phyloP scores from a whole-genome alignment of 2,888 invertebrate genomes.

The Sarcophaga caerulescens region DNA sequence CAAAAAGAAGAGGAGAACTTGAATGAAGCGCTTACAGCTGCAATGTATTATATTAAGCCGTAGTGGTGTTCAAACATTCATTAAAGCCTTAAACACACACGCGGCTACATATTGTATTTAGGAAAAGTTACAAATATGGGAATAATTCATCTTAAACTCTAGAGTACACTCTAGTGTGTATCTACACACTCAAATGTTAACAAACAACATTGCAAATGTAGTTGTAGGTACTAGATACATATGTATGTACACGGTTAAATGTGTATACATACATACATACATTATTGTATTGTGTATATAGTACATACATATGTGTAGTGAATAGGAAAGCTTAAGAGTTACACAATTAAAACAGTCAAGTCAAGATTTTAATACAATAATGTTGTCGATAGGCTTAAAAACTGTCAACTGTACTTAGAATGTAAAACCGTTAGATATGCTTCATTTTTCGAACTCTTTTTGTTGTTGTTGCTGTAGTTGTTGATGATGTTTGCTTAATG shows the following conservation, averaged over 20 bases:
- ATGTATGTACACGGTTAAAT: background rate
- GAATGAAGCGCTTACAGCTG: background rate
- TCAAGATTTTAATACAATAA: slow-evolving; percentile 41
- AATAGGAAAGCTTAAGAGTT: slow-evolving; percentile 30
- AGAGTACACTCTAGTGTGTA: slow-evolving; percentile 39
- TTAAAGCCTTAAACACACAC: slow-evolving; percentile 7
- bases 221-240: slow-evolving; percentile 26
- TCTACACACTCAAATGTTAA: slow-evolving; percentile 24
- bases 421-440: background rate
- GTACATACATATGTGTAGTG: background rate
- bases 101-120: slow-evolving; percentile 11
- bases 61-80: slow-evolving; percentile 39
- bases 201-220: slow-evolving; percentile 56
- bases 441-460: background rate
- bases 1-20: background rate
- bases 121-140: slow-evolving; percentile 51
- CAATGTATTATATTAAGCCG: slow-evolving; percentile 25
- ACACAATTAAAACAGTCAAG: slow-evolving; percentile 25
- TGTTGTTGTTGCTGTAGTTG: too few species aligned
- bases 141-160: slow-evolving; percentile 58
- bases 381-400: slow-evolving; percentile 26
- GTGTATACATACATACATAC: background rate
- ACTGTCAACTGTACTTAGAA: background rate
- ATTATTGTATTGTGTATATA: background rate
- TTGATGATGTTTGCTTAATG: too few species aligned